Evolutionary conservation across 2,888 invertebrate species (phyloP).

Genomic region (Flexamia atlantica): DNA sequence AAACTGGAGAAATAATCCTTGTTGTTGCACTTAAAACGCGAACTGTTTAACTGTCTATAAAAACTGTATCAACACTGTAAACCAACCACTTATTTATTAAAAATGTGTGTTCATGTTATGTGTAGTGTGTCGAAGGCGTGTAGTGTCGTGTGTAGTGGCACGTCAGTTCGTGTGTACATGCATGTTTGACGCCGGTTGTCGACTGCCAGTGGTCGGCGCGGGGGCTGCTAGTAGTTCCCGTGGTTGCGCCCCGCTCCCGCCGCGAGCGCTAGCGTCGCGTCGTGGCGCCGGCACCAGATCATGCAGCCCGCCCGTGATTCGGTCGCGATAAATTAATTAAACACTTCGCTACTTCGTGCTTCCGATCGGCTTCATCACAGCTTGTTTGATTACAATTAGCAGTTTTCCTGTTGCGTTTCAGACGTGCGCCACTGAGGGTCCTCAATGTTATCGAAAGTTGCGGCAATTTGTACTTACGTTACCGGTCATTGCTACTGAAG

Average conservation of each 20-base stretch:
- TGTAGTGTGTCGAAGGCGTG: slow-evolving; percentile 9
- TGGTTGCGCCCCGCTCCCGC: neutral
- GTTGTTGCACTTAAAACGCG: slow-evolving; percentile 2
- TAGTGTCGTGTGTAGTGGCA: slow-evolving; percentile 5
- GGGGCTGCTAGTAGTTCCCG: slow-evolving; percentile 4
- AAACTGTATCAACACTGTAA: slow-evolving; percentile 7
- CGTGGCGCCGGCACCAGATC: neutral
- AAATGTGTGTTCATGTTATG: neutral
- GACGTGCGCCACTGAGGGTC: neutral
- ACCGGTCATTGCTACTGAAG: slow-evolving; percentile 7
- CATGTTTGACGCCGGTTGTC: slow-evolving; percentile 25
- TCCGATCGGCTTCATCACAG: neutral
- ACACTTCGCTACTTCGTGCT: slow-evolving; percentile 16
- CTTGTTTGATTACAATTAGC: neutral
- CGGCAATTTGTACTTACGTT: neutral
- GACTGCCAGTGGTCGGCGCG: neutral
- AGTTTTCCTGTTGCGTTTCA: neutral
- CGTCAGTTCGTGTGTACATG: slow-evolving; percentile 20
- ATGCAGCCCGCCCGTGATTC: neutral
- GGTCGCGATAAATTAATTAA: neutral
- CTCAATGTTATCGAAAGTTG: neutral
- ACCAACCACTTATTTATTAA: neutral
- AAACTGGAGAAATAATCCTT: neutral
- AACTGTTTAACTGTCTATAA: neutral
- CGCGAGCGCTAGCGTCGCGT: slow-evolving; percentile 16